A percentile compares a stretch with the other conserved stretches of the same genome.
These are phyloP conservation scores for Brachypterus glaber DNA, from an alignment of 2,888 invertebrate genomes.

Conservation along the genomic window DNA sequence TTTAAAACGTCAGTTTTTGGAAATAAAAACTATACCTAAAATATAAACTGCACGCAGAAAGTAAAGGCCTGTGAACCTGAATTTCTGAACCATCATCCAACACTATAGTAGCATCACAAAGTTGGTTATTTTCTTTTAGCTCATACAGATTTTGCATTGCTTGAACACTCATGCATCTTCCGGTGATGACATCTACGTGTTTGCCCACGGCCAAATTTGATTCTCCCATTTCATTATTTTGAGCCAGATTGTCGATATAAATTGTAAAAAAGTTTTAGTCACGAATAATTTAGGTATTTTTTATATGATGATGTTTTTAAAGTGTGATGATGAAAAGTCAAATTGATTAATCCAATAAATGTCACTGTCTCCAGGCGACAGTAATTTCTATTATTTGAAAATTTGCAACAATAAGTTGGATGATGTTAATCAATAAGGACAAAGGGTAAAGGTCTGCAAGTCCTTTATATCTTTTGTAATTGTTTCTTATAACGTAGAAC, in stretches of 20 bases:
- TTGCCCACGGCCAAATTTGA: constrained; percentile 27
- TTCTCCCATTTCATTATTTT: constrained; percentile 34
- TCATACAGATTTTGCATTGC: constrained; percentile 79
- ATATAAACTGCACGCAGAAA: constrained; percentile 83
- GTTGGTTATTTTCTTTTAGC: constrained; percentile 68
- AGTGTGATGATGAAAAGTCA: constrained; percentile 29
- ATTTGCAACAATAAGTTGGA: no score
- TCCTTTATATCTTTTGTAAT: no score
- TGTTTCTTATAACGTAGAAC: no score
- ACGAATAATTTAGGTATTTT: constrained; percentile 27
- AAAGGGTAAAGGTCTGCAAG: no score
- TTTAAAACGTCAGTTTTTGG: not conserved
- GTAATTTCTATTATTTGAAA: no score
- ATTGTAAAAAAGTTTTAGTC: constrained; percentile 21
- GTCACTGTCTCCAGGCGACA: no score
- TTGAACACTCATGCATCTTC: constrained; percentile 70
- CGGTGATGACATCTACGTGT: constrained; percentile 37
- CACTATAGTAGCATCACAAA: constrained; percentile 78
- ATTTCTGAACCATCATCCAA: constrained; percentile 74
- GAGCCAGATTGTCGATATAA: constrained; percentile 26
- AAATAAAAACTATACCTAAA: constrained; percentile 54
- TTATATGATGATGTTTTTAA: constrained; percentile 23
- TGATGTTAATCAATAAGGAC: no score
- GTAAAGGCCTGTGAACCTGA: constrained; percentile 76
- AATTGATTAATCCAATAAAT: constrained; percentile 13